These are phyloP conservation scores for Caenorhabditis panamensis DNA, from an alignment of 2,888 invertebrate species.

Conservation along the genomic window DNA sequence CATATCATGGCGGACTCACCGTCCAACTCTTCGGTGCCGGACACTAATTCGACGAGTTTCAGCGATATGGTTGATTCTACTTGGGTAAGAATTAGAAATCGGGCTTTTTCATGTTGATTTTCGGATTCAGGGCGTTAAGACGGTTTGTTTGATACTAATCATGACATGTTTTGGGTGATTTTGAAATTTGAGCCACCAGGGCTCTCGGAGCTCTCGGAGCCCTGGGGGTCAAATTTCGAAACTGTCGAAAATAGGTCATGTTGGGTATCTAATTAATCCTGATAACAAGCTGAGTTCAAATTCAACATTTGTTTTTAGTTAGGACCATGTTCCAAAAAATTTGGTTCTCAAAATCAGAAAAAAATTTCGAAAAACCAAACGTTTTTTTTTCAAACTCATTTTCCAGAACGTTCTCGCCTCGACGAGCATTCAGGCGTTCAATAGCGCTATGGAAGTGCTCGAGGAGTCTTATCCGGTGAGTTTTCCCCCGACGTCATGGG, in stretches of 20 bases:
- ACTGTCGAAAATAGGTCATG: background rate
- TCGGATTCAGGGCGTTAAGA: background rate
- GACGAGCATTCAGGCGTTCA: constrained; percentile 50
- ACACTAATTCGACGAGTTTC: constrained; percentile 49
- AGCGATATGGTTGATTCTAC: constrained; percentile 48
- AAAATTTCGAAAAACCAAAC: background rate
- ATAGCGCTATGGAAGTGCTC: constrained; percentile 43
- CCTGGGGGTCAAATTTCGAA: background rate
- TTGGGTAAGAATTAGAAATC: no score
- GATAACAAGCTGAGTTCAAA: background rate
- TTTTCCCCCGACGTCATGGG: constrained; percentile 6
- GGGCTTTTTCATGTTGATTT: background rate
- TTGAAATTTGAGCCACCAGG: constrained; percentile 1
- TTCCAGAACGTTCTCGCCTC: constrained; percentile 51
- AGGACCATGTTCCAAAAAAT: background rate
- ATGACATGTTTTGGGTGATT: background rate
- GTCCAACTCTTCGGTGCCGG: constrained; percentile 34
- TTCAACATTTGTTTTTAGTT: no score
- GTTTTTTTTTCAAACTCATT: no score
- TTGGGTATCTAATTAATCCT: background rate
- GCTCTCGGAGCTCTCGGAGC: background rate
- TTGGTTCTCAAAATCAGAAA: background rate
- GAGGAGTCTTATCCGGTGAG: constrained; percentile 57
- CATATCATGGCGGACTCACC: constrained; percentile 49
- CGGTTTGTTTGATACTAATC: background rate